A percentile compares a stretch with the other conserved stretches of the same genome.
Conservation (phyloP, 2,113 vertebrate species). For the Hoplias malabaricus region DNA sequence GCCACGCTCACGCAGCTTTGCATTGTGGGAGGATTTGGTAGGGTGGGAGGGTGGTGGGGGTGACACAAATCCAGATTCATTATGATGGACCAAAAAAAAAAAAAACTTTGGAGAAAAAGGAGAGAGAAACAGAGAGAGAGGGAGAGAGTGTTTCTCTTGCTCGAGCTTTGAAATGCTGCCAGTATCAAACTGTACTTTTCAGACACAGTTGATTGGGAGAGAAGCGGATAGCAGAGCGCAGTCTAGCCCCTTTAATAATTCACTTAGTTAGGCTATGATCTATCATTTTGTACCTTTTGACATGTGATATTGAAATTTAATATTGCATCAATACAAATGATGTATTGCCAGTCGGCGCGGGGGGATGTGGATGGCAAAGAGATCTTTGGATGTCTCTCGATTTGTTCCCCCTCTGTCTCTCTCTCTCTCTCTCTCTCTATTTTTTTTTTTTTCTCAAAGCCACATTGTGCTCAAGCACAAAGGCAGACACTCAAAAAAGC, state of each 20-base stretch:
- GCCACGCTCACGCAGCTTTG: conserved; percentile 46
- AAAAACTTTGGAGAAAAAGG: conserved; percentile 42
- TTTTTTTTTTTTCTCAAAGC: too few relatives aligned
- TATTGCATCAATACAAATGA: conserved; percentile 82
- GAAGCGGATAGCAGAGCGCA: conserved; percentile 70
- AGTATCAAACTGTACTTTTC: conserved; percentile 73
- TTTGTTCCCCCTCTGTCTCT: conserved; percentile 31
- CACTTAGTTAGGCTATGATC: conserved; percentile 80
- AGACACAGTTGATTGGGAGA: conserved; percentile 76
- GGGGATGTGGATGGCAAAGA: conserved; percentile 72
- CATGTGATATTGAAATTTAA: conserved; percentile 83
- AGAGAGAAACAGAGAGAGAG: conserved; percentile 54
- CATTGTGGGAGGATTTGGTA: conserved; percentile 46
- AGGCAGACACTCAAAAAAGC: conserved; percentile 59
- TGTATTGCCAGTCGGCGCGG: conserved; percentile 72
- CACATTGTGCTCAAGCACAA: conserved; percentile 67
- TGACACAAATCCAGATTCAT: conserved; percentile 73
- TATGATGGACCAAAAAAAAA: conserved; percentile 37
- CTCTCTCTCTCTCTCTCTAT: conserved; percentile 37
- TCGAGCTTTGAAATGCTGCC: conserved; percentile 75
- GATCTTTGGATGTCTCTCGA: conserved; percentile 61
- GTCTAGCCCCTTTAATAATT: conserved; percentile 79
- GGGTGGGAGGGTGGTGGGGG: conserved; percentile 17
- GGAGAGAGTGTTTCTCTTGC: conserved; percentile 62
- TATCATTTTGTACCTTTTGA: conserved; percentile 85